Base-by-base conservation (phyloP, 2,113 vertebrate genomes). In the Chiloscyllium plagiosum region DNA sequence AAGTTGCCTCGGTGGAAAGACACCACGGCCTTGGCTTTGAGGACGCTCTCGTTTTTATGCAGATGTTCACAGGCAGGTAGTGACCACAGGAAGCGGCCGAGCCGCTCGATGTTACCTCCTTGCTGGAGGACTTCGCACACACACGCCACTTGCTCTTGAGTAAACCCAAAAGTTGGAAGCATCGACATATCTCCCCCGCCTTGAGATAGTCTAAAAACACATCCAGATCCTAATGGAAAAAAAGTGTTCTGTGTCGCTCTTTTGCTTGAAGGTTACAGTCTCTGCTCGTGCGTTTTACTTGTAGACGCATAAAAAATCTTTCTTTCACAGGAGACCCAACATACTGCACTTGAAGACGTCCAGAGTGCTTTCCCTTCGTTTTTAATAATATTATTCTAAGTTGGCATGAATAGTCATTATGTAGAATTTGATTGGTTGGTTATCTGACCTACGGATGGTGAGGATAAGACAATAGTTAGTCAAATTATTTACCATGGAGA, bases 401-500 rank as follows among this genome's bases (percentile, higher is more conserved):
- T 98, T 98, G 98, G 98, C 98, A 98, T 98, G 98, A 98, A 98
- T 98, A 98, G 98, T 98, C 98, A 98, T 99, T 98, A 98, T 98
- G 98, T 98, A 98, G 97, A 97, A 98, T 98, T 98, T 99, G 99
- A 99, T 99, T 99, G 99, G 99, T 98, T 97, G 98, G 99, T 98
- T 99, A 99, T 98, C 98, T 98, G 99, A 99, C 99, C 99, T 98
- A 97, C 98, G 98, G 98, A 98, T 98, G 98, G 98, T 97, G 98
- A 98, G 98, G 98, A 99, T 98, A 98, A 99, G 98, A 99, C 99
- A 99, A 99, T 99, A 98, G 98, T 98, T 98, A 99, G 98, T 98
- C 98, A 99, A 99, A 99, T 99, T 98, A 99, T 99, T 99, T 98
- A 98, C 98, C 99, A 99, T 99, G 99, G 99, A 98, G 98, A 99